Evolutionary conservation across 2,113 vertebrate species (phyloP), one percentile per base, ranked within the genome.

Genomic region (Porphyrio hochstetteri): DNA sequence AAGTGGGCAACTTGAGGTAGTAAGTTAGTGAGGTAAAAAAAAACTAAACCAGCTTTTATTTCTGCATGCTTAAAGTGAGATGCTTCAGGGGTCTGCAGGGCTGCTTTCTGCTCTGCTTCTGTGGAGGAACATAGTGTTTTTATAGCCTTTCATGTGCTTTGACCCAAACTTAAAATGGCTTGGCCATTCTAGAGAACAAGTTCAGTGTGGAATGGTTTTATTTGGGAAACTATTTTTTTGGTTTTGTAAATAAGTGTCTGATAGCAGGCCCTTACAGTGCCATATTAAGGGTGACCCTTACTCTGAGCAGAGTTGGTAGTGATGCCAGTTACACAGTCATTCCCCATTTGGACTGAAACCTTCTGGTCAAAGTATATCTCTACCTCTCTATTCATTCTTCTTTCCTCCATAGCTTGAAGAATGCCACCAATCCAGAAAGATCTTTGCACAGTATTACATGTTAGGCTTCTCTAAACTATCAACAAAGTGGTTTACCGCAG

Each of bases 21-120:
- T 69, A 90, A 92, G 60, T 89, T 94, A 59, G 68, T 7, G 40
- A 92, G 83, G 86, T 91, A 92, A 96, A 88, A 92, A 74, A 93
- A 96, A 88, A 64, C 44, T 17, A 46, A 46, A 46, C 44, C 44
- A 24, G 42, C 27, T 85, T 38, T 79, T 82, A 46, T 14, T 95
- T 76, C 38, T 76, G 28, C 42, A 14, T 38, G 33, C 7, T 59
- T 7, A 11, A 57, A 70, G 13, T 21, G 60, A 72, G 56, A 67
- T 10, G 15, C 29, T 85, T 64, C 4, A 8, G 12, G 31, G 52
- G 42, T 83, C 36, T 67, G n/a, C 28, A 65, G 20, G 38, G 6
- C 67, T 85, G 14, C 33, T 40, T 80, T 60, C 36, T 84, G 7
- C 13, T 74, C 38, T 68, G 0, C 57, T 89, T 4, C 38, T 14